Percentiles rank a stretch among this genome's conserved stretches.
These are phyloP conservation scores for Myotis vivesi DNA, from an alignment of 2,797 vertebrate species.

Conservation along the genomic window DNA sequence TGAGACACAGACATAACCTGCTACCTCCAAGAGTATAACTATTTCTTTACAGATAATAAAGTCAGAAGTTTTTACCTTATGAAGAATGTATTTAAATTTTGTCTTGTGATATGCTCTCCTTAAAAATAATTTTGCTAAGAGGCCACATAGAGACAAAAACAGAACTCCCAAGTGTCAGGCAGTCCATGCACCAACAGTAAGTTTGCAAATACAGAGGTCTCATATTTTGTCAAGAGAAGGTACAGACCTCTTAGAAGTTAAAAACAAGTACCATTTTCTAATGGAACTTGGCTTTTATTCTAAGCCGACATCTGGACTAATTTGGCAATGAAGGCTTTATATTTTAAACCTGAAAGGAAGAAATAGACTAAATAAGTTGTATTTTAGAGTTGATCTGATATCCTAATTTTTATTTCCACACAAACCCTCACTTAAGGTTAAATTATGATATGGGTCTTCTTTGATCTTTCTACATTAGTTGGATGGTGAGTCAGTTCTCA, in stretches of 20 bases:
- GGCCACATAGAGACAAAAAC: background rate
- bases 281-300: slow-evolving; percentile 18
- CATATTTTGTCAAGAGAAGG: background rate
- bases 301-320: slow-evolving; percentile 6
- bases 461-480: slow-evolving; percentile 56
- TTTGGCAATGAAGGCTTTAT: background rate
- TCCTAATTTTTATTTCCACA: slow-evolving; percentile 35
- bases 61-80: background rate
- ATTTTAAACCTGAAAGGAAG: slow-evolving; percentile 40
- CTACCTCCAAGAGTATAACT: background rate
- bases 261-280: background rate
- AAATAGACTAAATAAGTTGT: slow-evolving; percentile 12
- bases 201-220: background rate
- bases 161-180: background rate
- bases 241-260: background rate
- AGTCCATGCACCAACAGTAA: background rate
- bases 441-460: background rate
- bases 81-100: background rate
- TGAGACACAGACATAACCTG: background rate
- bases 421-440: slow-evolving; percentile 45
- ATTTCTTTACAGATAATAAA: background rate
- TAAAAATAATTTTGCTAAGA: background rate
- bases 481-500: background rate
- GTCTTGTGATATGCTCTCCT: background rate
- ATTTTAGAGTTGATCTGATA: background rate